These are phyloP conservation scores for Amblyraja radiata DNA, from an alignment of 2,797 vertebrate species.

Conservation along the genomic window DNA sequence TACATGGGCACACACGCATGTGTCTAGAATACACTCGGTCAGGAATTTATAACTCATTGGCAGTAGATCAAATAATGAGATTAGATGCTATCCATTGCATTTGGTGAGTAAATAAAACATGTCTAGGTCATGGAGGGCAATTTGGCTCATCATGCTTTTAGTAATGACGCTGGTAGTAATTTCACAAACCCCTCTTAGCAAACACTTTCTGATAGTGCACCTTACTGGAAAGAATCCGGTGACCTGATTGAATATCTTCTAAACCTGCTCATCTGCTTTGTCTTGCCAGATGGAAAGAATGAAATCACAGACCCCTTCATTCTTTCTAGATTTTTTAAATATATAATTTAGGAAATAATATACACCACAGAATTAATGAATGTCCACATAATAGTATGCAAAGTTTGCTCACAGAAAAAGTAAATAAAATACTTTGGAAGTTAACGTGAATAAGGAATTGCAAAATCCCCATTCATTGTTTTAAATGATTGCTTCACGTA, in stretches of 20 bases:
- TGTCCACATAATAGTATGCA: not conserved
- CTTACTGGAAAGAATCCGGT: constrained; percentile 34
- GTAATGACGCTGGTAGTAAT: constrained; percentile 23
- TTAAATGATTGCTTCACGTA: not conserved
- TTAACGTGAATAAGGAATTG: not conserved
- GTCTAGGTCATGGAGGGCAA: not conserved
- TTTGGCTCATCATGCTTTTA: constrained; percentile 11
- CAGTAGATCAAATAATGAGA: constrained; percentile 27
- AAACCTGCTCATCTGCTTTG: constrained; percentile 20
- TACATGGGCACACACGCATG: too few species aligned
- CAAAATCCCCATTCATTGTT: not conserved
- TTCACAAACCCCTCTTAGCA: constrained; percentile 32
- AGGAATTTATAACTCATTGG: constrained; percentile 25
- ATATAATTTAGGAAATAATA: not conserved
- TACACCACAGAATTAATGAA: not conserved
- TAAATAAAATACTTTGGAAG: not conserved
- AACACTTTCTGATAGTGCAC: constrained; percentile 1
- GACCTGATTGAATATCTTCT: constrained; percentile 38
- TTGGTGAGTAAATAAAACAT: constrained; percentile 4
- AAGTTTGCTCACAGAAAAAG: not conserved
- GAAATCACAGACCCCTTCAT: not conserved
- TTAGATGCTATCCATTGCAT: not conserved
- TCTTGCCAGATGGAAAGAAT: not conserved
- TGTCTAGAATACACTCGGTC: too few species aligned
- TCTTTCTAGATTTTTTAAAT: not conserved